Evolutionary conservation across 2,888 invertebrate species (phyloP), one percentile per base, ranked within the genome.

Genomic region (Prenolepis imparis): DNA sequence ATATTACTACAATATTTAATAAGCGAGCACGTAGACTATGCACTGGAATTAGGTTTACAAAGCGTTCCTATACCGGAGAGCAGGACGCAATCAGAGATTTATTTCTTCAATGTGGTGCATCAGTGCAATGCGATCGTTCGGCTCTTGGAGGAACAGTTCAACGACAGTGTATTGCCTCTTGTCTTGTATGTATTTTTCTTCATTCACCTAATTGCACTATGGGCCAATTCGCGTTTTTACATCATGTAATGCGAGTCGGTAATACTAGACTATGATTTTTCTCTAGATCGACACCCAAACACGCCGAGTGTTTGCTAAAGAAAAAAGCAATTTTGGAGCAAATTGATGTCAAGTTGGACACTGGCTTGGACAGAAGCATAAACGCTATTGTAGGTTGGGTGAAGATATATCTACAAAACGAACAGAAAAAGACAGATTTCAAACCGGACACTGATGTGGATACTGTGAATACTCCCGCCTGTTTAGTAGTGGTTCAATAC

Each of bases 361-460:
- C 96, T 0, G 98, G 98, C 0, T 94, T 98, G 84, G 98, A 98
- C 94, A 96, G 98, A 75, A 97, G 98, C 2, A 96, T 99, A 78
- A 97, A 97, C 86, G 98, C 99, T 0, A 97, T 99, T 36, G 97
- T 98, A 84, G 97, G 98, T 70, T 99, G 99, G 98, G 97, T 98
- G 0, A 98, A 97, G 94, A 96, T 98, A 80, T 97, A 98, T 91
- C 95, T 99, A 28, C 98, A 98, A 94, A 97, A 97, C 0, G 99
- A 99, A 94, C 99, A 99, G 95, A 98, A 98, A 95, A 99, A 99
- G 95, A 97, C 97, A 0, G 99, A 99, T 95, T 99, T 98, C 92
- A 98, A 97, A 91, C 98, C 98, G 0, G 98, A 98, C 92, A 97
- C 97, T 0, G 98, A 98, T 93, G 97, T 97, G 63, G 98, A 99